Evolutionary conservation across 2,888 invertebrate genomes (phyloP).

Genomic region (Drosophila lutescens): DNA sequence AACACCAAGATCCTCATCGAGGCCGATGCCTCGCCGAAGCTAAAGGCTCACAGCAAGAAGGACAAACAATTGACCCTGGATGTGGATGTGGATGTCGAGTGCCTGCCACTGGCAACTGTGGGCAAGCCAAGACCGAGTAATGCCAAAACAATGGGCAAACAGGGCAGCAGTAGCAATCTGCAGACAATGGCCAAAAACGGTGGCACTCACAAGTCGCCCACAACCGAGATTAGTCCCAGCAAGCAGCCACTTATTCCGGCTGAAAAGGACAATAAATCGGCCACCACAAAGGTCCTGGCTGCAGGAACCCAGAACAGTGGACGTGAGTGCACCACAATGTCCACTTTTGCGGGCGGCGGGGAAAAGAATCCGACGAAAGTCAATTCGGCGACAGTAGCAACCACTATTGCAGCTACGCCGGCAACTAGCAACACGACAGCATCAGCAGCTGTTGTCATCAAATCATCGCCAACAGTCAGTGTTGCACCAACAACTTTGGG

Average conservation of each 20-base stretch:
- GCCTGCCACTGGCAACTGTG: conserved; percentile 54
- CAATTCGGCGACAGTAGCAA: conserved; percentile 15
- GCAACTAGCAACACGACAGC: conserved; percentile 7
- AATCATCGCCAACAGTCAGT: neutral
- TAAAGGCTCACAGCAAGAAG: conserved; percentile 68
- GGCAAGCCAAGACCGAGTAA: conserved; percentile 81
- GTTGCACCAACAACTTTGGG: conserved; percentile 2
- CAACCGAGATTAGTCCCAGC: conserved; percentile 58
- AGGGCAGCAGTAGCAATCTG: conserved; percentile 53
- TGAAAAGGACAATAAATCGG: conserved; percentile 63
- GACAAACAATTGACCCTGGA: conserved; percentile 72
- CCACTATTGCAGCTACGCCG: conserved; percentile 10
- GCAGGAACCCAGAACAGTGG: conserved; percentile 79
- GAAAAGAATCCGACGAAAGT: conserved; percentile 25
- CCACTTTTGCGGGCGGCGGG: conserved; percentile 65
- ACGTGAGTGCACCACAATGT: conserved; percentile 76
- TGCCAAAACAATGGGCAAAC: conserved; percentile 82
- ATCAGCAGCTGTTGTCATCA: conserved; percentile 5
- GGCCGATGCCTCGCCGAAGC: conserved; percentile 50
- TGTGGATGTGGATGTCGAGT: conserved; percentile 49
- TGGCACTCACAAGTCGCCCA: conserved; percentile 53
- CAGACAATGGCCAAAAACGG: conserved; percentile 50
- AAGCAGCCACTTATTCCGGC: conserved; percentile 77
- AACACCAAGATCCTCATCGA: conserved; percentile 85
- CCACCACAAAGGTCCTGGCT: conserved; percentile 70